Evolutionary conservation across 1,140 invertebrate species (phyloP).

Genomic region (Diorhabda carinulata): DNA sequence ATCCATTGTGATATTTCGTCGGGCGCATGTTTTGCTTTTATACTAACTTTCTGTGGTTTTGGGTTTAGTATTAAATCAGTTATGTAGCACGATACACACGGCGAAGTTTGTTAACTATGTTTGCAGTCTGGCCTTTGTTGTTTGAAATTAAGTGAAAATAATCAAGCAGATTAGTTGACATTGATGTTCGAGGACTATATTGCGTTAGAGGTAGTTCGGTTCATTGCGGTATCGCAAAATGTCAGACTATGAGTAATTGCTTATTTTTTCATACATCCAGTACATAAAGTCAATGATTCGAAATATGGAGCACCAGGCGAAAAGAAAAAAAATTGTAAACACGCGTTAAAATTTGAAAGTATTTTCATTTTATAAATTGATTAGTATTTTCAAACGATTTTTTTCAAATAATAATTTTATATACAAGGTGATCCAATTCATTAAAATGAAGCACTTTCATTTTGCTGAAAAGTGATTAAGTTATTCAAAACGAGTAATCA

Average conservation of each 20-base stretch:
- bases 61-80: neutral
- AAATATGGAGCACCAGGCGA: too few relatives aligned
- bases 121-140: neutral
- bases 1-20: neutral
- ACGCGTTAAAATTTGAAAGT: too few relatives aligned
- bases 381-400: too few relatives aligned
- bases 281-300: too few relatives aligned
- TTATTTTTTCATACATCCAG: neutral
- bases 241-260: neutral
- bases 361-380: too few relatives aligned
- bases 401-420: too few relatives aligned
- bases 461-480: too few relatives aligned
- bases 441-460: too few relatives aligned
- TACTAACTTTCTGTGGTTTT: neutral
- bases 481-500: too few relatives aligned
- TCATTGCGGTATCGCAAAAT: neutral
- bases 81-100: neutral
- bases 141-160: conserved; percentile 3
- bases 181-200: neutral
- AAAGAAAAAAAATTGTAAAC: too few relatives aligned
- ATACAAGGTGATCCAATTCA: too few relatives aligned
- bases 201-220: neutral
- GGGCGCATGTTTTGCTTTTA: neutral
- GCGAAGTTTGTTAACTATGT: neutral
- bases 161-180: neutral